A percentile compares a stretch with the other conserved stretches of the same genome.
phyloP scores from a whole-genome alignment of 2,888 invertebrate genomes.

The Drosophila peninsularis region DNA sequence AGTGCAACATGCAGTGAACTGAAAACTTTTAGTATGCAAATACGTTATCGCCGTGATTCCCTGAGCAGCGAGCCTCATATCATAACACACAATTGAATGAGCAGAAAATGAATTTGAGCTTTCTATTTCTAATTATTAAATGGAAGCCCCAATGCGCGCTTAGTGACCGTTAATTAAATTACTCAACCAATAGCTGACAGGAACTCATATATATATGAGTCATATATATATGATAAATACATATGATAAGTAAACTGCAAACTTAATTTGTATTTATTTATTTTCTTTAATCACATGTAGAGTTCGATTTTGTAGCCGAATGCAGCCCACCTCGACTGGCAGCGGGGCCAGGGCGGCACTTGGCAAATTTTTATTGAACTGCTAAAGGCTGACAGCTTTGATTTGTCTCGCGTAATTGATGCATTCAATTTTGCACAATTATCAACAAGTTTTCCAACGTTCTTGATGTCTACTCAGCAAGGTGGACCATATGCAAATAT shows the following conservation, averaged over 20 bases:
- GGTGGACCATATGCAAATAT: neutral
- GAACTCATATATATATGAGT: no score
- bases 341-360: neutral
- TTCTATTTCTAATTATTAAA: neutral
- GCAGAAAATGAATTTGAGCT: neutral
- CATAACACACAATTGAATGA: neutral
- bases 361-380: conserved; percentile 11
- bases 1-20: conserved; percentile 43
- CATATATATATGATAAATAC: no score
- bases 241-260: neutral
- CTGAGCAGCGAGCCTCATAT: neutral
- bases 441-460: conserved; percentile 22
- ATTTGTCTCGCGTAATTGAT: conserved; percentile 31
- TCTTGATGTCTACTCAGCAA: neutral
- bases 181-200: no score
- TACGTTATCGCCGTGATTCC: neutral
- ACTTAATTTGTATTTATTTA: conserved; percentile 11
- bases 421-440: conserved; percentile 48
- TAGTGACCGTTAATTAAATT: neutral
- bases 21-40: conserved; percentile 3
- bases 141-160: neutral
- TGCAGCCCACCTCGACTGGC: conserved; percentile 42
- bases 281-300: conserved; percentile 27
- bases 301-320: conserved; percentile 26
- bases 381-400: conserved; percentile 34